phyloP scores from a whole-genome alignment of 2,113 vertebrate genomes.

The Mixornis gularis region DNA sequence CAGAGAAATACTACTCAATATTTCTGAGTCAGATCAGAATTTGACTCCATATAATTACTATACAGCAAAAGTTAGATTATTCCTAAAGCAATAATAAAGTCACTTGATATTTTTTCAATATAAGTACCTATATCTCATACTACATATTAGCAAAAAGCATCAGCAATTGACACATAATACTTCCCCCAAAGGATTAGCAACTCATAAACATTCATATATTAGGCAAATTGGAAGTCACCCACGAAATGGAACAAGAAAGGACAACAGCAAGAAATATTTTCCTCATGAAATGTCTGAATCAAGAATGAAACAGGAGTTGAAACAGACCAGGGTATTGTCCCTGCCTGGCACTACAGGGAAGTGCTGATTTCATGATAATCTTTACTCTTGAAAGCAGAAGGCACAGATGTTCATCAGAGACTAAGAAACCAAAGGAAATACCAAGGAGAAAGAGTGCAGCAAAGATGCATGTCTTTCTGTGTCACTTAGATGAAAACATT shows the following conservation, averaged over 20 bases:
- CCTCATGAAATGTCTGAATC: not conserved
- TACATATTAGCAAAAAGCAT: not conserved
- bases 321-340: not conserved
- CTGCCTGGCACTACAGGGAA: not conserved
- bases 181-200: not conserved
- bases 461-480: not conserved
- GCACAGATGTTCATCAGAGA: not conserved
- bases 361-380: not conserved
- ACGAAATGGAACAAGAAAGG: not conserved
- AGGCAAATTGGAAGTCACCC: not conserved
- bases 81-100: not conserved
- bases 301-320: not conserved
- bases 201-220: not conserved
- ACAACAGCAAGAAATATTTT: not conserved
- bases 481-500: not conserved
- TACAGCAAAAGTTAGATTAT: not conserved
- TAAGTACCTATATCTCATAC: not conserved
- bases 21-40: not conserved
- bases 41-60: not conserved
- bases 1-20: not conserved
- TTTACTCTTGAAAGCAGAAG: slow-evolving; percentile 1
- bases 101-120: not conserved
- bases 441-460: not conserved
- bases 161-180: not conserved
- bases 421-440: slow-evolving; percentile 13